Evolutionary conservation across 2,113 vertebrate genomes (phyloP).

Genomic region (Onychorhynchus coronatus): DNA sequence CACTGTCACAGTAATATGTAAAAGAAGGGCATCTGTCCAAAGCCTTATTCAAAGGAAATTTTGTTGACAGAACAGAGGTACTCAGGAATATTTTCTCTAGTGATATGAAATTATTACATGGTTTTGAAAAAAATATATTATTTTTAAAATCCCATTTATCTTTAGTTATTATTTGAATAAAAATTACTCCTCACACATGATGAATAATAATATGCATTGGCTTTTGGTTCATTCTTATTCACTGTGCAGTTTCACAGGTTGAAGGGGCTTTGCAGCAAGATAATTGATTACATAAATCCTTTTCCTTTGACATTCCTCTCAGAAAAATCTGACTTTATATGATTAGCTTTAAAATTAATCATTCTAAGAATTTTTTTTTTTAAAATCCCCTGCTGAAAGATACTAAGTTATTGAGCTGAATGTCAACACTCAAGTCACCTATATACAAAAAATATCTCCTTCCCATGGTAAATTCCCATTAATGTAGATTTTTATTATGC

Average conservation of each 20-base stretch:
- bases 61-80: neutral
- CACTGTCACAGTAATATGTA: neutral
- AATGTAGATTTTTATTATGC: neutral
- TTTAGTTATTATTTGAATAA: neutral
- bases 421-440: neutral
- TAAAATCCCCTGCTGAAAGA: neutral
- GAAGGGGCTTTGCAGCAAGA: neutral
- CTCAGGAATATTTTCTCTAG: neutral
- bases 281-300: neutral
- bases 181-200: neutral
- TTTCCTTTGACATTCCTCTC: neutral
- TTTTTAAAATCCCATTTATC: neutral
- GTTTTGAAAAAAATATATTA: neutral
- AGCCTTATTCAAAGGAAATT: neutral
- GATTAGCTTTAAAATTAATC: conserved; percentile 23
- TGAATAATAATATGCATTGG: neutral
- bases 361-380: neutral
- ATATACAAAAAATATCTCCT: neutral
- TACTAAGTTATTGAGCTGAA: neutral
- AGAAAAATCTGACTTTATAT: conserved; percentile 13
- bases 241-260: neutral
- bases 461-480: neutral
- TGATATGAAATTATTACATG: neutral
- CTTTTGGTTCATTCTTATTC: neutral
- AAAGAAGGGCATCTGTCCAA: neutral